These are phyloP conservation scores for Eupithecia tripunctaria DNA, from an alignment of 2,888 invertebrate genomes.

Conservation along the genomic window DNA sequence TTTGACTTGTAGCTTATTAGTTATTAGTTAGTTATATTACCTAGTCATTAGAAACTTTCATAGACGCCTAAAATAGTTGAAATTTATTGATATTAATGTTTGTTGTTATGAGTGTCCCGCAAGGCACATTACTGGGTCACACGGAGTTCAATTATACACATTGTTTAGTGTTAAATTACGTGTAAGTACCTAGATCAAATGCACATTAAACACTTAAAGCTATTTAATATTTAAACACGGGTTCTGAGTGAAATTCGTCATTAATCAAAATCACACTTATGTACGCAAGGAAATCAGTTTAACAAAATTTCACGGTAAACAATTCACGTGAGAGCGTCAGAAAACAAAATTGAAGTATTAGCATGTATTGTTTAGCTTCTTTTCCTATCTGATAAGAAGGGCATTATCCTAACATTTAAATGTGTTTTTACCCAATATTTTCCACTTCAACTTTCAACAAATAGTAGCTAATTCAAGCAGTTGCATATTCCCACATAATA, in stretches of 20 bases:
- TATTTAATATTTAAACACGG: conserved; percentile 62
- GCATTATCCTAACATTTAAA: conserved; percentile 45
- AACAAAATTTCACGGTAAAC: background rate
- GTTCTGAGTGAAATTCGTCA: conserved; percentile 63
- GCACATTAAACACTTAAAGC: conserved; percentile 82
- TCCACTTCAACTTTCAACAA: conserved; percentile 57
- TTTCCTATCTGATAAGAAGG: conserved; percentile 35
- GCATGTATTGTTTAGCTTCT: background rate
- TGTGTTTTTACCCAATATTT: conserved; percentile 71
- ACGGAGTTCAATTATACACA: conserved; percentile 51
- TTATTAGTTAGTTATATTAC: conserved; percentile 37
- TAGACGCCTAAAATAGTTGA: conserved; percentile 48
- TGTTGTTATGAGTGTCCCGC: conserved; percentile 61
- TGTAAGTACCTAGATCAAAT: conserved; percentile 70
- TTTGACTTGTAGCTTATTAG: conserved; percentile 47
- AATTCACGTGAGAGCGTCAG: background rate
- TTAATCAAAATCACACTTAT: background rate
- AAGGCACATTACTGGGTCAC: conserved; percentile 60
- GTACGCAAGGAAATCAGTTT: background rate
- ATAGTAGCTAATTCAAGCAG: conserved; percentile 71
- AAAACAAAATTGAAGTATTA: background rate
- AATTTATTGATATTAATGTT: conserved; percentile 46
- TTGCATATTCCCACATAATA: conserved; percentile 71
- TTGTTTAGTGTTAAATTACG: conserved; percentile 47
- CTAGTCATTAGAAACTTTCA: conserved; percentile 51